Evolutionary conservation across 1,140 invertebrate genomes (phyloP).

Genomic region (Globodera rostochiensis): DNA sequence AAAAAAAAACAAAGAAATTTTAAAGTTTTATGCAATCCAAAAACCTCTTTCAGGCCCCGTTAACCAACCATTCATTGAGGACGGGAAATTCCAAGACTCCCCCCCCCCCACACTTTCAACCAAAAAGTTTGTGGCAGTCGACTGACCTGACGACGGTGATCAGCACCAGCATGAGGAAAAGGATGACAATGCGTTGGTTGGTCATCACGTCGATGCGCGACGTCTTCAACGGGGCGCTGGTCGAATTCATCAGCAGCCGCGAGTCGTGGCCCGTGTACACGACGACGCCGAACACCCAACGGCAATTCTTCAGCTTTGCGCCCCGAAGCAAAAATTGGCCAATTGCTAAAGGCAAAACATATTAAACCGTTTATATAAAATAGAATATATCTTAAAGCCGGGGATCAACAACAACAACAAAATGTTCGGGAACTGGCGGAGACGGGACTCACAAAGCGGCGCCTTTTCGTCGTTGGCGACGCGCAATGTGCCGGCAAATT

Average conservation of each 20-base stretch:
- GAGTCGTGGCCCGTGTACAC: slow-evolving; percentile 64
- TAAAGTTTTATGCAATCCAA: too few relatives aligned
- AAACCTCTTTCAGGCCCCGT: too few relatives aligned
- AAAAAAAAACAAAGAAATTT: too few relatives aligned
- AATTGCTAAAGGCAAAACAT: slow-evolving; percentile 70
- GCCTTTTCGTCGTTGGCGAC: slow-evolving; percentile 72
- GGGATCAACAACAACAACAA: too few relatives aligned
- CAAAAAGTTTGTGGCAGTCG: neutral
- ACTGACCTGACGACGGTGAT: slow-evolving; percentile 77
- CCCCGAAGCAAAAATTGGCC: slow-evolving; percentile 91
- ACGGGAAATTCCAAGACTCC: too few relatives aligned
- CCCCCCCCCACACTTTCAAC: too few relatives aligned
- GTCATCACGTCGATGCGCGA: slow-evolving; percentile 62
- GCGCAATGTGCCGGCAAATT: slow-evolving; percentile 88
- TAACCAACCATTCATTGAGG: too few relatives aligned
- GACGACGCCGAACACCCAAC: slow-evolving; percentile 80
- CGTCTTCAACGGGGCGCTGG: slow-evolving; percentile 60
- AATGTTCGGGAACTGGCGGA: too few relatives aligned
- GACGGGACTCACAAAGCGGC: slow-evolving; percentile 35
- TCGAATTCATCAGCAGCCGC: slow-evolving; percentile 64
- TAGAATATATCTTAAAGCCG: neutral
- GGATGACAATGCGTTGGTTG: slow-evolving; percentile 76
- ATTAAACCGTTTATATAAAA: neutral
- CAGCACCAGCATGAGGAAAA: slow-evolving; percentile 86
- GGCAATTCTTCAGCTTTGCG: slow-evolving; percentile 91